Percentiles rank a stretch among this genome's conserved stretches.
Evolutionary conservation across 2,888 invertebrate species (phyloP).

Genomic region (Diaprepes abbreviatus): DNA sequence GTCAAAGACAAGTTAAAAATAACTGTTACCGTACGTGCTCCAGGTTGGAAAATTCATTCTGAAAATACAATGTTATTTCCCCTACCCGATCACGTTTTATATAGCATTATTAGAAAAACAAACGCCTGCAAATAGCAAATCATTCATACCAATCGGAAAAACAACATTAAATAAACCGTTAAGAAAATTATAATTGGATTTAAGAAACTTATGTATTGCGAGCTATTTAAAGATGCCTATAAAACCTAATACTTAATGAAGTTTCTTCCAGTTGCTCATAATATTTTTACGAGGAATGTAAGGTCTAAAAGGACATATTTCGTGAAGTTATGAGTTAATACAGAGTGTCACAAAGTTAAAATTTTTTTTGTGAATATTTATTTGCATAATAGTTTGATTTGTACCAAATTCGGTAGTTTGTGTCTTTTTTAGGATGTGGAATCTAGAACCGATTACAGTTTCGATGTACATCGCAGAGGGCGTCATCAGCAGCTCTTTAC

Average conservation of each 20-base stretch:
- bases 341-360: too few relatives aligned
- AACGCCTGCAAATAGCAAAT: constrained; percentile 11
- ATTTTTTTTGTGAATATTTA: too few relatives aligned
- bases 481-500: too few relatives aligned
- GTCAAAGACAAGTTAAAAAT: not conserved
- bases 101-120: constrained; percentile 14
- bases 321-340: too few relatives aligned
- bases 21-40: not conserved
- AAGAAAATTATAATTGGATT: constrained; percentile 2
- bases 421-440: too few relatives aligned
- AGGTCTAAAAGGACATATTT: too few relatives aligned
- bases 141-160: constrained; percentile 13
- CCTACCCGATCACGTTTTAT: constrained; percentile 9
- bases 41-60: constrained; percentile 1
- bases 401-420: too few relatives aligned
- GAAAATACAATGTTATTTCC: constrained; percentile 2
- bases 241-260: not conserved
- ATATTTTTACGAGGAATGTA: too few relatives aligned
- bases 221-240: constrained; percentile 4
- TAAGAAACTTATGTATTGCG: not conserved
- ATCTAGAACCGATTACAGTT: too few relatives aligned
- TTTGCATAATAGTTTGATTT: too few relatives aligned
- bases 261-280: too few relatives aligned
- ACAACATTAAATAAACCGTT: not conserved
- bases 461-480: too few relatives aligned